These are phyloP conservation scores for Cosmia trapezina DNA, from an alignment of 2,888 invertebrate genomes.

Conservation along the genomic window DNA sequence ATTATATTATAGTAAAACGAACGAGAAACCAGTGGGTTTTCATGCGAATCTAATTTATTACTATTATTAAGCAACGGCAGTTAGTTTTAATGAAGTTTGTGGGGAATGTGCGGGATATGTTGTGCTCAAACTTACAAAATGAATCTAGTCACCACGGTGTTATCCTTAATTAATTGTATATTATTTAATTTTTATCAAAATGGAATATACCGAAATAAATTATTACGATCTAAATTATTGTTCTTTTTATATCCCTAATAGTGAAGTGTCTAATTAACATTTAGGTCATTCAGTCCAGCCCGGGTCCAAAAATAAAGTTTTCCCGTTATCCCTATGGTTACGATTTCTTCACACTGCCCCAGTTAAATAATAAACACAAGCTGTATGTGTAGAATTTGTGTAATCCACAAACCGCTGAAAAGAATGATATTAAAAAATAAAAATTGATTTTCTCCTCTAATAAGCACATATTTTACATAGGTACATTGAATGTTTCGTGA, in stretches of 20 bases:
- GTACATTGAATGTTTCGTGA: too few species aligned
- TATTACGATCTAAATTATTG: constrained; percentile 33
- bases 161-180: constrained; percentile 67
- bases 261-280: background rate
- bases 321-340: background rate
- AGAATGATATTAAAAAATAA: too few species aligned
- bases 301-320: background rate
- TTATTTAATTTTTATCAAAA: constrained; percentile 64
- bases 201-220: constrained; percentile 63
- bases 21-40: constrained; percentile 72
- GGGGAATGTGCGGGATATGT: constrained; percentile 73
- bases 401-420: too few species aligned
- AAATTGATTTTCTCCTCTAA: too few species aligned
- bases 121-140: constrained; percentile 80
- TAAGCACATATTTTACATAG: too few species aligned
- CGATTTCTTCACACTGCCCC: background rate
- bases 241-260: constrained; percentile 2
- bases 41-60: constrained; percentile 42
- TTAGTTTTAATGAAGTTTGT: constrained; percentile 68
- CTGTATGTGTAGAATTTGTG: too few species aligned
- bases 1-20: constrained; percentile 72
- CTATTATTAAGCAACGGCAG: constrained; percentile 61
- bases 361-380: too few species aligned
- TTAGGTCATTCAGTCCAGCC: background rate
- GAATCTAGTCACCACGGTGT: constrained; percentile 80